Evolutionary conservation across 2,797 vertebrate genomes (phyloP).

Genomic region (Phyllotis vaccarum): DNA sequence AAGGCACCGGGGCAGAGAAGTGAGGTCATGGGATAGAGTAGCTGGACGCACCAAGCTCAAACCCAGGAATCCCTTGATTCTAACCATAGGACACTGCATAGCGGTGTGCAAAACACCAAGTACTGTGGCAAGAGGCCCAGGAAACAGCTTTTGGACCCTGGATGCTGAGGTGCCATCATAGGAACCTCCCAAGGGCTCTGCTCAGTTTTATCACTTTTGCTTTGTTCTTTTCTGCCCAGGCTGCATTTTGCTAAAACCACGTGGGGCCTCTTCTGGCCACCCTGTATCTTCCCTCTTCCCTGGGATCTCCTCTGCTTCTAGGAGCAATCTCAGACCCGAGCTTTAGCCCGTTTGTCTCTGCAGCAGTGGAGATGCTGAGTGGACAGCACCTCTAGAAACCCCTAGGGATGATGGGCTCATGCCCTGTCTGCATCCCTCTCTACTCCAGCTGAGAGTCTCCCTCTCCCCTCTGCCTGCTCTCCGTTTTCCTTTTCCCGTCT

Average conservation of each 20-base stretch:
- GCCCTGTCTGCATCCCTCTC: not conserved
- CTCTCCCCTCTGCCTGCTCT: not conserved
- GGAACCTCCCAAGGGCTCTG: not conserved
- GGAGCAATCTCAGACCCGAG: not conserved
- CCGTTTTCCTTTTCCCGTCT: not conserved
- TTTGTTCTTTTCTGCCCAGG: conserved; percentile 24
- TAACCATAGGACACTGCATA: not conserved
- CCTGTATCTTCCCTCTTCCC: not conserved
- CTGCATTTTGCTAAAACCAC: not conserved
- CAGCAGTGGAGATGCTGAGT: not conserved
- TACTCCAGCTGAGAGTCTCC: not conserved
- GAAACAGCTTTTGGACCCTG: not conserved
- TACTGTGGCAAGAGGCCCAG: not conserved
- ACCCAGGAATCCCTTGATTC: conserved; percentile 7
- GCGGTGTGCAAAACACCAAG: not conserved
- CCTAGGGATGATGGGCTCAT: not conserved
- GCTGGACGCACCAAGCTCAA: not conserved
- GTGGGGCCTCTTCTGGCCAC: not conserved
- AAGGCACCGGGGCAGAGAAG: not conserved
- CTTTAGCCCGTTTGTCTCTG: not conserved
- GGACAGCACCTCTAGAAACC: not conserved
- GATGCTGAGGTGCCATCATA: not conserved
- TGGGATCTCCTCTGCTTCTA: not conserved
- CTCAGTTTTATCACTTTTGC: not conserved
- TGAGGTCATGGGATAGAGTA: not conserved